Evolutionary conservation across 2,797 vertebrate genomes (phyloP).

Genomic region (Hephaestus fuliginosus): DNA sequence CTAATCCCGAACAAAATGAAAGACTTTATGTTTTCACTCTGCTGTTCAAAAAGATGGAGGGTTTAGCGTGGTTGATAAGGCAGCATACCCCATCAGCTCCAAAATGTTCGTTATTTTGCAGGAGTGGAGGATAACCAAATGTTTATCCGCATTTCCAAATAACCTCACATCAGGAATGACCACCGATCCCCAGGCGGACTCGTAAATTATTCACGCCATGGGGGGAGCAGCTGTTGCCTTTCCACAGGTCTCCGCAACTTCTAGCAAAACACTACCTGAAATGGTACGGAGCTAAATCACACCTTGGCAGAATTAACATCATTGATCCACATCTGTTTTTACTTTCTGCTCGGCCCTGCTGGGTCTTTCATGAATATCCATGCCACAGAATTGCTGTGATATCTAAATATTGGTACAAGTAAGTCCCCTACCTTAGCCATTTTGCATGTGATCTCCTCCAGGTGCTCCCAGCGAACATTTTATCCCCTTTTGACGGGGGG

Average conservation of each 20-base stretch:
- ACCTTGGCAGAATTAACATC: conserved; percentile 11
- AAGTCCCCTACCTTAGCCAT: conserved; percentile 39
- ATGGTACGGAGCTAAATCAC: background rate
- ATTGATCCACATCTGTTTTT: conserved; percentile 32
- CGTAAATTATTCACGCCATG: conserved; percentile 54
- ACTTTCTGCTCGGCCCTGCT: conserved; percentile 9
- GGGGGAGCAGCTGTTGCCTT: conserved; percentile 39
- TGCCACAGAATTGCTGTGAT: conserved; percentile 15
- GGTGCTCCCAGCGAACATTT: conserved; percentile 60
- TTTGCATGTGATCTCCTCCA: conserved; percentile 59
- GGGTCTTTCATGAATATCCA: conserved; percentile 22
- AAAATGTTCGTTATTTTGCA: conserved; percentile 1
- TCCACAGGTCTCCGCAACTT: conserved; percentile 13
- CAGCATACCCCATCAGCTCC: conserved; percentile 13
- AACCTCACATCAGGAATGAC: conserved; percentile 31
- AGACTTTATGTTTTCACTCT: background rate
- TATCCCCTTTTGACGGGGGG: conserved; percentile 54
- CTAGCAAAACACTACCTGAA: conserved; percentile 19
- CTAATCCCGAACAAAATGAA: conserved; percentile 6
- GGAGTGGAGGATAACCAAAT: conserved; percentile 25
- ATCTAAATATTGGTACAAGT: conserved; percentile 59
- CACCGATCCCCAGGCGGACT: conserved; percentile 46
- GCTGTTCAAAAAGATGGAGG: background rate
- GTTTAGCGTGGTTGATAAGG: background rate
- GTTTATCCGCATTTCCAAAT: conserved; percentile 51